Percentiles rank a stretch among this genome's conserved stretches.
phyloP scores from a whole-genome alignment of 1,140 invertebrate genomes.

The Dendrolimus punctatus region DNA sequence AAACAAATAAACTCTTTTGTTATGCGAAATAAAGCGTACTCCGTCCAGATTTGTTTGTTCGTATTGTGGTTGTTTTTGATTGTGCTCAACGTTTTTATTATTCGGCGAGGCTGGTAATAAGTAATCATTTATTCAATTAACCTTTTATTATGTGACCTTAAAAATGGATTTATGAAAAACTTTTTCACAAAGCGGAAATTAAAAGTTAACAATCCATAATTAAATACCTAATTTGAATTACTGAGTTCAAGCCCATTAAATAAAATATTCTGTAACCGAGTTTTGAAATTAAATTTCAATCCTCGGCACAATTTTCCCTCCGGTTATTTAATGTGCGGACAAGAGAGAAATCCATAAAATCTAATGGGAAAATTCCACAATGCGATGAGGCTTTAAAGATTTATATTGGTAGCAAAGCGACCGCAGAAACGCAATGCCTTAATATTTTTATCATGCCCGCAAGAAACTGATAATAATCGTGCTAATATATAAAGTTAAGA shows the following conservation, averaged over 20 bases:
- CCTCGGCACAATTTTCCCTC: conserved; percentile 37
- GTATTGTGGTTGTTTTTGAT: conserved; percentile 10
- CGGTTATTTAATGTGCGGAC: conserved; percentile 59
- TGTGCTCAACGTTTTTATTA: conserved; percentile 12
- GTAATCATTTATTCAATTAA: too few species aligned
- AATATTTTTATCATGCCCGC: conserved; percentile 26
- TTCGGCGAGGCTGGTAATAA: too few species aligned
- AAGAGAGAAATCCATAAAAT: conserved; percentile 61
- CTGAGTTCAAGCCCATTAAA: too few species aligned
- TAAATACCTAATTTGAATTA: too few species aligned
- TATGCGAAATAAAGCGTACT: conserved; percentile 25
- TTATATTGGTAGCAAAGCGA: conserved; percentile 47
- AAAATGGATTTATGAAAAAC: too few species aligned
- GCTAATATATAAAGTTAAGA: too few species aligned
- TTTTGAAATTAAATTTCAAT: conserved; percentile 51
- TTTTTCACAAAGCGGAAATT: too few species aligned
- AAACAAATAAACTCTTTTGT: conserved; percentile 43
- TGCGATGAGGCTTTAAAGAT: conserved; percentile 44
- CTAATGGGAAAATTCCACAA: conserved; percentile 54
- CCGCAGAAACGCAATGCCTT: conserved; percentile 20
- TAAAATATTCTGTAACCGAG: conserved; percentile 1
- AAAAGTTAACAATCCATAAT: too few species aligned
- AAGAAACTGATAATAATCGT: too few species aligned
- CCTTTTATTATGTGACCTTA: too few species aligned
- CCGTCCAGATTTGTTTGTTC: conserved; percentile 18